phyloP scores from a whole-genome alignment of 2,113 vertebrate genomes.

The Syrrhaptes paradoxus region DNA sequence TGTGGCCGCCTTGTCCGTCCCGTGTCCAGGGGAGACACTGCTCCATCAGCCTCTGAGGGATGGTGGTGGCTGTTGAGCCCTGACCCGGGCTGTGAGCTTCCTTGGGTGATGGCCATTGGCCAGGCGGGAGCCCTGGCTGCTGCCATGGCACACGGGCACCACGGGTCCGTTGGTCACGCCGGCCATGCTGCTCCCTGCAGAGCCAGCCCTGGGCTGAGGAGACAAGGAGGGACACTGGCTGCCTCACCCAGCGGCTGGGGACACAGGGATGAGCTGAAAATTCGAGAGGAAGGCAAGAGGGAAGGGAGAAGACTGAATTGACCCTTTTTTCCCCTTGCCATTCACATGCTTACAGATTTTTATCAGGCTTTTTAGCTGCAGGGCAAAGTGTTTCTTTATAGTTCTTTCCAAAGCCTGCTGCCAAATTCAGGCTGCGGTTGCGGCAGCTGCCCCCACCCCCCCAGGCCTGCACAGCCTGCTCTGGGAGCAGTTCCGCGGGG shows the following conservation, averaged over 20 bases:
- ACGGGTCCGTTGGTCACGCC: fast-evolving
- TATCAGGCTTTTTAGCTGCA: constrained; percentile 53
- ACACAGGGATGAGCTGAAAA: not conserved
- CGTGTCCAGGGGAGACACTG: fast-evolving
- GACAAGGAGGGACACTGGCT: fast-evolving
- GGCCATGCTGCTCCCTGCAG: fast-evolving
- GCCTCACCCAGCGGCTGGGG: not conserved
- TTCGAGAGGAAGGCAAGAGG: not conserved
- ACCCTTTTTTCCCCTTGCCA: constrained; percentile 46
- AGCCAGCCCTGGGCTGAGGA: fast-evolving
- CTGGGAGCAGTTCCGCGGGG: not conserved
- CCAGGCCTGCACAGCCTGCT: not conserved
- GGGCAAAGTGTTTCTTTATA: constrained; percentile 56
- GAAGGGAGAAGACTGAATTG: constrained; percentile 10
- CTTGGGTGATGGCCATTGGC: fast-evolving
- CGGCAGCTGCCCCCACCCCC: constrained; percentile 42
- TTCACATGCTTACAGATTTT: constrained; percentile 64
- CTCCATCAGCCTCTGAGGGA: too few relatives aligned
- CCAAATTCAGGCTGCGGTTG: constrained; percentile 25
- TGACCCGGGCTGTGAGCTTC: fast-evolving
- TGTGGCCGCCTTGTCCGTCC: fast-evolving
- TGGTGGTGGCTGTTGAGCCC: fast-evolving
- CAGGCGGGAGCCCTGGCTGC: not conserved
- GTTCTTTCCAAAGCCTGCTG: constrained; percentile 55
- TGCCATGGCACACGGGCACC: fast-evolving